Percentiles rank a stretch among this genome's conserved stretches.
These are phyloP conservation scores for Actinernus sp. DNA, from an alignment of 92 coral and sea anemone species.

Conservation along the genomic window DNA sequence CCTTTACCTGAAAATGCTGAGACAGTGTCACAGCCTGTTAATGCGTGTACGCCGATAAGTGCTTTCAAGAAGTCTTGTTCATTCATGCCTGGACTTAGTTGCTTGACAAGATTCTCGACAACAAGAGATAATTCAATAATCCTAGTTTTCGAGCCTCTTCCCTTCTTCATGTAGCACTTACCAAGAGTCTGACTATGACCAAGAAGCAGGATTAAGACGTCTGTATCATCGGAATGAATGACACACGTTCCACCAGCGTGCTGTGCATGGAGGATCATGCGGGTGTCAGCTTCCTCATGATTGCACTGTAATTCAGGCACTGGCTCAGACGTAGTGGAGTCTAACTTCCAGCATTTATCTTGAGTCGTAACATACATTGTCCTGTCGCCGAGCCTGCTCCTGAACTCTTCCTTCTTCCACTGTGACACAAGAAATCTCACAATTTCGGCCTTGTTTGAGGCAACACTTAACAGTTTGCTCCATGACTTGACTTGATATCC, in stretches of 20 bases:
- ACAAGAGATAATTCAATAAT: constrained; percentile 44
- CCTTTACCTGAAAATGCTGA: constrained; percentile 60
- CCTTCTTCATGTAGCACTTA: constrained; percentile 62
- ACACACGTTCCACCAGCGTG: constrained; percentile 53
- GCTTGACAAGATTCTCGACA: constrained; percentile 28
- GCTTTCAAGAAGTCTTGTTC: constrained; percentile 34
- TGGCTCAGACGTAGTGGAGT: constrained; percentile 5
- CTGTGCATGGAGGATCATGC: constrained; percentile 64
- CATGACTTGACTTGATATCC: constrained; percentile 52
- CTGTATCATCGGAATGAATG: constrained; percentile 61
- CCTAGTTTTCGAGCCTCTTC: constrained; percentile 38
- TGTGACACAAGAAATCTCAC: constrained; percentile 49
- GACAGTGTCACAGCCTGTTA: constrained; percentile 61
- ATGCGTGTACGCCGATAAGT: constrained; percentile 27
- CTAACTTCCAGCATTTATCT: constrained; percentile 45
- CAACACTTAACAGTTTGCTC: constrained; percentile 44
- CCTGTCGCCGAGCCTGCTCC: constrained; percentile 38
- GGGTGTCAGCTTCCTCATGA: constrained; percentile 67
- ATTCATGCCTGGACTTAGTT: constrained; percentile 30
- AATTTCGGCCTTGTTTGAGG: constrained; percentile 66
- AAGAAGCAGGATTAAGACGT: constrained; percentile 58
- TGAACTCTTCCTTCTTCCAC: constrained; percentile 48
- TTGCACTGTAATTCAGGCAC: constrained; percentile 58
- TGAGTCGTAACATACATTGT: constrained; percentile 18
- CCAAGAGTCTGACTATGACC: constrained; percentile 40